phyloP scores from a whole-genome alignment of 2,113 vertebrate genomes.

The Amphilophus citrinellus region DNA sequence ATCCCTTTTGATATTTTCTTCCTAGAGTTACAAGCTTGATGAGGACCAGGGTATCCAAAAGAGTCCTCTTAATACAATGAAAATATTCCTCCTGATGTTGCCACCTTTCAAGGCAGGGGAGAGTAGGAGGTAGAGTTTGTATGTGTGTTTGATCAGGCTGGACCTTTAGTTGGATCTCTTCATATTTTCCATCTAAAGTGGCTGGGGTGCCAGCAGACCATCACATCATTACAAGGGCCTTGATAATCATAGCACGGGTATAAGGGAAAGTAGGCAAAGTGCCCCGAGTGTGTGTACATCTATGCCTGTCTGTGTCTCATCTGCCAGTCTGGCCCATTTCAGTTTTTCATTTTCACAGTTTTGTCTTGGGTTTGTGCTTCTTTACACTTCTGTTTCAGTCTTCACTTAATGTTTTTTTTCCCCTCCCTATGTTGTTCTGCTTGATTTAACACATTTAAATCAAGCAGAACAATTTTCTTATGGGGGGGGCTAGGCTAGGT shows the following conservation, averaged over 20 bases:
- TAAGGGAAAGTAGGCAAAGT: slow-evolving; percentile 67
- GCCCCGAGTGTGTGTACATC: slow-evolving; percentile 37
- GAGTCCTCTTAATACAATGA: slow-evolving; percentile 45
- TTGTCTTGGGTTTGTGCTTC: slow-evolving; percentile 7
- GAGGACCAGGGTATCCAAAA: slow-evolving; percentile 30
- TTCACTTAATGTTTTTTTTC: neutral
- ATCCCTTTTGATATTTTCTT: slow-evolving; percentile 42
- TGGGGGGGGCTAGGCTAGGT: no score
- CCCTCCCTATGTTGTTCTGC: neutral
- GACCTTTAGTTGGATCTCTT: slow-evolving; percentile 60
- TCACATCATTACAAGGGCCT: slow-evolving; percentile 76
- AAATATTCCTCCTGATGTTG: slow-evolving; percentile 43
- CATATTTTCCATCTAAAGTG: slow-evolving; percentile 72
- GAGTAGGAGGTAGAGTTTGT: slow-evolving; percentile 21
- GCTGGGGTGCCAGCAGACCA: slow-evolving; percentile 79
- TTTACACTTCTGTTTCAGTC: neutral
- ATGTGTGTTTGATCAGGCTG: slow-evolving; percentile 63
- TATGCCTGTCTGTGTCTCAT: slow-evolving; percentile 15
- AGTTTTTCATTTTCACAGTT: slow-evolving; percentile 13
- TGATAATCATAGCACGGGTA: slow-evolving; percentile 71
- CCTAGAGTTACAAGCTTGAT: slow-evolving; percentile 46
- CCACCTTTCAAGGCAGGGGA: slow-evolving; percentile 32
- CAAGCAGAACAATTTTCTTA: neutral
- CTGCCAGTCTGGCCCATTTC: slow-evolving; percentile 26
- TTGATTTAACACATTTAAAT: neutral